Evolutionary conservation across 2,113 vertebrate species (phyloP), one percentile per base, ranked within the genome.

Genomic region (Piprites chloris): DNA sequence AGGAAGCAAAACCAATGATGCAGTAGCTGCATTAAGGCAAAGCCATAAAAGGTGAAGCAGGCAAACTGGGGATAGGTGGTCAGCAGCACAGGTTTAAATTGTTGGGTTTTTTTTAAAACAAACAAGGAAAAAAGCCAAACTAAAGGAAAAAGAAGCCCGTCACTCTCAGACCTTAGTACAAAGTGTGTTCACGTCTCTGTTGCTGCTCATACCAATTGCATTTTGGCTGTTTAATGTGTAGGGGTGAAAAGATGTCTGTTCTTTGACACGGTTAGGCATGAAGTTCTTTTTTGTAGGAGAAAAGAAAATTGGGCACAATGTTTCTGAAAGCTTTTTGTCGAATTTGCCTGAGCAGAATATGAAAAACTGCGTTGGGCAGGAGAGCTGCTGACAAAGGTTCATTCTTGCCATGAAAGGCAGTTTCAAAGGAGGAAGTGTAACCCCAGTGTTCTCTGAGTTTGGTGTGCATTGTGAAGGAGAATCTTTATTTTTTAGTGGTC

Each of bases 401-500:
- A 75, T 58, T 89, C 65, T 82, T 89, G 52, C 87, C 32, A 2
- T 22, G 52, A 86, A 87, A 86, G 77, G 42, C 68, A 41, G 1
- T 16, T 33, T 74, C 79, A 63, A n/a, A 95, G 87, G 21, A 86
- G 69, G 92, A 96, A 93, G 80, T 80, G 32, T 52, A 68, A 86
- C 90, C 55, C 39, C 35, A 49, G 7, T 5, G 1, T 27, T 55
- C 19, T 12, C 50, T 84, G 69, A 47, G 0, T 55, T 86, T 67
- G 17, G 19, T 77, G 50, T 3, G 4, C 4, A 9, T 22, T n/a
- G 26, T 49, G 53, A 61, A 21, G 89, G 55, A 76, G 20, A 82
- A 47, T 7, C 22, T 78, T 55, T 37, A 35, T 77, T 90, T 63
- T 83, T 22, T 12, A 39, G 23, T 55, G 46, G n/a, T 74, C 11